Evolutionary conservation across 2,797 vertebrate species (phyloP), one percentile per base, ranked within the genome.

Genomic region (Tenualosa thibaudeaui): DNA sequence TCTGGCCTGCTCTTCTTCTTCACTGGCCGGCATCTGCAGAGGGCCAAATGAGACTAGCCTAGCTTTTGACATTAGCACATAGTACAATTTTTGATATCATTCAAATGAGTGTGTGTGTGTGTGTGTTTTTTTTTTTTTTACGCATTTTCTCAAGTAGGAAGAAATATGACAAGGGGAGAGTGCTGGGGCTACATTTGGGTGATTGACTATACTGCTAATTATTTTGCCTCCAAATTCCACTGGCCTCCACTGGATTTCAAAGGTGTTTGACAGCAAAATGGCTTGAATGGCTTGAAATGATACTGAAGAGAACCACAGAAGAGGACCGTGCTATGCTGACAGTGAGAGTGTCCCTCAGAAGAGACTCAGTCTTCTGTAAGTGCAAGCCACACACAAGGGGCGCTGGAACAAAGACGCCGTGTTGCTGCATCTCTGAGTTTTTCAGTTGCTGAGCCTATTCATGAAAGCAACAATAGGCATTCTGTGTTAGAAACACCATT

Each of bases 1-100:
- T 95, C 97, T 0, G 97, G 97, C 46, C 88, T 97, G 85, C 91
- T 97, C 62, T 98, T 97, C 92, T 94, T 95, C 89, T 92, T 96
- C 31, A 91, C 96, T 8, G 96, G 95, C 81, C 91, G 92, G 43
- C 93, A 90, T 7, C 88, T 97, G 71, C 82, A 26, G n/a, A 89
- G 86, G 86, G 90, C 88, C 53, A 92, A 93, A 88, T 94, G 90
- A 94, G 87, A 53, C 1, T 4, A 15, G 54, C 8, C 4, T 84
- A 81, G 65, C 50, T 71, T 37, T 81, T n/a, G 5, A 46, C 37
- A 78, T 7, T 78, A 37, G 31, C 65, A 15, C 26, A 68, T 24
- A 31, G 26, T 68, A 68, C n/a, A 24, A 31, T 68, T 31, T 40
- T 78, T 37, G 43, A 17, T 75, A 43, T 40, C 40, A 15, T 43